These are phyloP conservation scores for Hydriomena furcata DNA, from an alignment of 2,888 invertebrate species.

Conservation along the genomic window DNA sequence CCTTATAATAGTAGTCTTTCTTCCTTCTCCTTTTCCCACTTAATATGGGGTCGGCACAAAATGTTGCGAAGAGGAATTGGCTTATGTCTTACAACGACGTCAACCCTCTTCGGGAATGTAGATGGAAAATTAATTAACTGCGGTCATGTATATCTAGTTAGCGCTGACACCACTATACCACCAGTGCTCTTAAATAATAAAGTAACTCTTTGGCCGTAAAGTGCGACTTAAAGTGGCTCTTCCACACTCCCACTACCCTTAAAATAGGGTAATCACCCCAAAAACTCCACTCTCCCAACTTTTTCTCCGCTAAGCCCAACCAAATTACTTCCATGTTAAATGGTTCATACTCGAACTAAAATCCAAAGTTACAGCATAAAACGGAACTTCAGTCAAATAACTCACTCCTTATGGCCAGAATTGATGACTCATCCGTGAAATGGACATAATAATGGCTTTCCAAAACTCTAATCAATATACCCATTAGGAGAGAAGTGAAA, in stretches of 20 bases:
- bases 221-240: too few species aligned
- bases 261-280: conserved; percentile 9
- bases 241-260: background rate
- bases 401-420: conserved; percentile 36
- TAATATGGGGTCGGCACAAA: too few species aligned
- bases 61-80: too few species aligned
- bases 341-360: conserved; percentile 36
- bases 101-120: too few species aligned
- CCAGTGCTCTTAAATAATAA: too few species aligned
- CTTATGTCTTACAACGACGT: too few species aligned
- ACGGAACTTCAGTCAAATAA: conserved; percentile 34
- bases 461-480: conserved; percentile 37
- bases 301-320: conserved; percentile 23
- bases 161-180: too few species aligned
- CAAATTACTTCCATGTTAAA: conserved; percentile 38
- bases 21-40: too few species aligned
- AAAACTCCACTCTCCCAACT: conserved; percentile 27
- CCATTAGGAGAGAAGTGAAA: conserved; percentile 31
- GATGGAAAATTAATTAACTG: too few species aligned
- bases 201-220: too few species aligned
- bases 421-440: conserved; percentile 38
- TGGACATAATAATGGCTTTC: conserved; percentile 39
- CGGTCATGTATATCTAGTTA: too few species aligned
- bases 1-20: too few species aligned
- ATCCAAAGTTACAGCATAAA: conserved; percentile 36